Evolutionary conservation across 1,140 invertebrate species (phyloP), one percentile per base, ranked within the genome.

Genomic region (Drosophila lowei): DNA sequence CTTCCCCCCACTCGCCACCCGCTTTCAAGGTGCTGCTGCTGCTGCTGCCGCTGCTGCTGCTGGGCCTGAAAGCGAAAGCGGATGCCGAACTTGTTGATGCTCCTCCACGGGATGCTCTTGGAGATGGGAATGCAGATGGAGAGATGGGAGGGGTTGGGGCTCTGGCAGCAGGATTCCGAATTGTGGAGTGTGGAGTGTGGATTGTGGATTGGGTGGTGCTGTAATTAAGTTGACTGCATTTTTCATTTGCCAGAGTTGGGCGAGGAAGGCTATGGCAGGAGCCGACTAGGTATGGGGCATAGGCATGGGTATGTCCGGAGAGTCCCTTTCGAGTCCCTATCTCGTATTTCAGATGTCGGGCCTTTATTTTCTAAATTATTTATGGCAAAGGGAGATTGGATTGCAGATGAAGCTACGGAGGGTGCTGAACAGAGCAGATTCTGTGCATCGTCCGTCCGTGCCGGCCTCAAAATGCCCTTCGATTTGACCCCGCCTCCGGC

Each of bases 151-250:
- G 50, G 25, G 50, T 46, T 54, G 6, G 25, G 25, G 5, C 18
- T 28, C 6, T 25, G 25, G 5, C 25, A 25, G 25, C 5, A 25
- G 28, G 18, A 18, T 18, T 18, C 2, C 18, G 18, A 18, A 18
- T 18, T 18, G 18, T 18, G 23, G 23, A 25, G 9, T 30, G 8
- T 30, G 30, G 30, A 3, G n/a, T n/a, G n/a, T 23, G 23, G 23
- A 25, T 30, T 30, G 8, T 30, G 30, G 30, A 3, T 30, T 30
- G 30, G 30, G 62, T 63, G 63, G 30, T 42, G 42, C 43, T 21
- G 63, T 68, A 67, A 68, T 68, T 68, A 67, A 68, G 65, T 68
- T 44, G 49, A 68, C 50, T 68, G 65, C 65, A 68, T 67, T 68
- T 68, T 49, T 68, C 65, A 68, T 56, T 68, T 56, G 65, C 56